These are phyloP conservation scores for Augochlora pura DNA, from an alignment of 1,140 invertebrate genomes.

Conservation along the genomic window DNA sequence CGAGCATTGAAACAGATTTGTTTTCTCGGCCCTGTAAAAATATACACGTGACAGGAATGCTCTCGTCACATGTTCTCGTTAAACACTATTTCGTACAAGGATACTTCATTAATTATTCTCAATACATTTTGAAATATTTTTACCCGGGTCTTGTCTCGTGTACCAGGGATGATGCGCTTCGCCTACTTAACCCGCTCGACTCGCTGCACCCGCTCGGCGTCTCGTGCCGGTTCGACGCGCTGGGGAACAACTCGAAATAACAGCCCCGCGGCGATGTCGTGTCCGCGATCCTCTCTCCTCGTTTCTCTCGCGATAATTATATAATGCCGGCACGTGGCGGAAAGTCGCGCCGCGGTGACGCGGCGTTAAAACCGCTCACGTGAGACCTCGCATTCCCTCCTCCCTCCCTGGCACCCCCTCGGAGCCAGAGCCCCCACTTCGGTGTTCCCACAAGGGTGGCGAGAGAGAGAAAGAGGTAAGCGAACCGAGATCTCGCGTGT, in stretches of 20 bases:
- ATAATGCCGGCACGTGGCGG: constrained; percentile 1
- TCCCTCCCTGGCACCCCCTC: no score
- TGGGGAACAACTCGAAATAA: constrained; percentile 12
- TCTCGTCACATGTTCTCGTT: no score
- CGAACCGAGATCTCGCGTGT: constrained; percentile 56
- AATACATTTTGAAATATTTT: no score
- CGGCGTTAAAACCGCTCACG: constrained; percentile 9
- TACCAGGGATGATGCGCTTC: no score
- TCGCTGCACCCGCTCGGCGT: no score
- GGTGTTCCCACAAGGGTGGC: neutral
- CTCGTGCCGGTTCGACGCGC: neutral
- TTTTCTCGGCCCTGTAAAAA: neutral
- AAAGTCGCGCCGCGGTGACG: constrained; percentile 9
- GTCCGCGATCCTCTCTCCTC: neutral
- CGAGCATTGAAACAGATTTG: neutral
- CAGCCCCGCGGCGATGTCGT: neutral
- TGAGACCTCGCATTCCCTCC: neutral
- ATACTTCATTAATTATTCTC: no score
- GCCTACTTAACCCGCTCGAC: no score
- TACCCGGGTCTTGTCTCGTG: no score
- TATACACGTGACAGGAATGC: neutral
- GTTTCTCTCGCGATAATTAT: constrained; percentile 21
- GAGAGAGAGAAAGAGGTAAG: constrained; percentile 29
- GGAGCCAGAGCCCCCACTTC: neutral
- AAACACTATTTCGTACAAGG: no score